Evolutionary conservation across 2,113 vertebrate genomes (phyloP), one percentile per base, ranked within the genome.

Genomic region (Scartelaos histophorus): DNA sequence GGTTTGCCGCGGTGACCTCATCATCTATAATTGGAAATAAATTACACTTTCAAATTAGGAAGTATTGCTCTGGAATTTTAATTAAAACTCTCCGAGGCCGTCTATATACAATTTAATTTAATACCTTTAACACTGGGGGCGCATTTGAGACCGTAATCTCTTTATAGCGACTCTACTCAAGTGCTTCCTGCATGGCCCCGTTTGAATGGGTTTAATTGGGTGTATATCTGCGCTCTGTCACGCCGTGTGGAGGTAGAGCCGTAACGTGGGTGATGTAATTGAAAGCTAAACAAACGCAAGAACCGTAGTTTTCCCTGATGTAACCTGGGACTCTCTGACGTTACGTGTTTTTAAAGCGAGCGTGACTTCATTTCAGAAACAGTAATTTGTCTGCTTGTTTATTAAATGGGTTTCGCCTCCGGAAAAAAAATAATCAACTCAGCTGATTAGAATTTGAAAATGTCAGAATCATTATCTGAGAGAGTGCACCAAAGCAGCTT

Each of bases 381-480:
- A 69, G 66, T 69, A 29, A 70, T 68, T 72, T 67, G 35, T 29
- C 43, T 56, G 49, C 51, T 73, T 58, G 70, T 67, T 62, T 71
- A 66, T 60, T 45, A 49, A 70, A 83, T 57, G 35, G 58, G 38
- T 62, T 66, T 73, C 34, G 71, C 69, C 62, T 68, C 64, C 53
- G 51, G 21, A 62, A 75, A 71, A 75, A 71, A 60, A 68, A 46
- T 57, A 0, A 9, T 80, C 43, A 51, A 34, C 73, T 58, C 56
- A 58, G 54, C 19, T 72, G 65, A 76, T 72, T 69, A 75, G 35
- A 72, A 66, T 69, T 66, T 56, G 45, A 79, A 82, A 69, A 71
- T 61, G 15, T 25, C 58, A 53, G 29, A 77, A 29, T 56, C 13
- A 75, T 58, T 13, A 60, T 66, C 65, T 24, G 60, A 60, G 24